Evolutionary conservation across 2,797 vertebrate species (phyloP), one percentile per base, ranked within the genome.

Genomic region (Botia kubotai): DNA sequence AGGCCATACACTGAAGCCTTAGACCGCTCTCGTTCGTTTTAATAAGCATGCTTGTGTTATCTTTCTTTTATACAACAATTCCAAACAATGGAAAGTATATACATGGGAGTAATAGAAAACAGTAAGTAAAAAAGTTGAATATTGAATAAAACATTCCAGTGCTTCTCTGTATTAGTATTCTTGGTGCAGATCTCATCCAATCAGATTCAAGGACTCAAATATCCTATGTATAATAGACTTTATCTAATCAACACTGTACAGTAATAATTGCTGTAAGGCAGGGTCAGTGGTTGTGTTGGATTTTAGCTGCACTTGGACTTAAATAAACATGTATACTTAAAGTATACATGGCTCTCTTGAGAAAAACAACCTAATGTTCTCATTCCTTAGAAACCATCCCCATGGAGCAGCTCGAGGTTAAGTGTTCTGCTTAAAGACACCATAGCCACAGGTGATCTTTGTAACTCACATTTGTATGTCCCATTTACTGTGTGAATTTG

Each of bases 231-330:
- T 23, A 11, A 21, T 58, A 82, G 78, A 76, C 60, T 62, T 81
- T 81, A 87, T 84, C 77, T 83, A 23, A 79, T 82, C 83, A 0
- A 10, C 2, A 10, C 79, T 72, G 55, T 16, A 21, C 62, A 50
- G 71, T 74, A 67, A 60, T 67, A 23, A 58, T 67, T 46, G 48
- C 26, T 72, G 29, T 65, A 65, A 65, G 69, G 48, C 57, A 72
- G 8, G 58, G 46, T 66, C 39, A 65, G n/a, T 19, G 75, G 67
- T 29, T 53, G 17, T 36, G 52, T 50, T 63, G 16, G 43, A 48
- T 62, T 62, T 21, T 11, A 16, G 21, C 26, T 53, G 58, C 46
- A 79, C 58, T 65, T 75, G 43, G 36, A 33, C 39, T 50, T 70
- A 48, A 19, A 63, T 14, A 75, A 33, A 13, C n/a, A 53, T 36